phyloP scores from a whole-genome alignment of 2,113 vertebrate species.

The Arothron firmamentum region DNA sequence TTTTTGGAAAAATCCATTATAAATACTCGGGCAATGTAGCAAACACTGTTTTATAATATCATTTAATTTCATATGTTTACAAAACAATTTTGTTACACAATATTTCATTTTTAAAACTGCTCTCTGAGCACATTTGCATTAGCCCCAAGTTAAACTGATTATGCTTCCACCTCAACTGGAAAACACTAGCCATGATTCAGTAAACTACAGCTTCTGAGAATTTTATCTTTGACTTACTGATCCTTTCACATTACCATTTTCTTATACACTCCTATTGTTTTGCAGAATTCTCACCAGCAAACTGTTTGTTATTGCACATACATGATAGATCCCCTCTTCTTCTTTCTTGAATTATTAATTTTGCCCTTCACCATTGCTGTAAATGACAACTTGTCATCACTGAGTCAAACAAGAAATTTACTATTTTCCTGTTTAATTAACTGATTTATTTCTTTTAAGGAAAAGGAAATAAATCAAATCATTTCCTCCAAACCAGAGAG shows the following conservation, averaged over 20 bases:
- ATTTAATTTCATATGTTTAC: not conserved
- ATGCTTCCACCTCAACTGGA: not conserved
- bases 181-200: constrained; percentile 4
- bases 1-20: not conserved
- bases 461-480: no score
- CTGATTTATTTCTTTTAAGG: constrained; percentile 9
- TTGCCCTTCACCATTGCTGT: not conserved
- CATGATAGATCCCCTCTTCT: not conserved
- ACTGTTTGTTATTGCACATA: not conserved
- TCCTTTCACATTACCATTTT: constrained; percentile 48
- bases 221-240: constrained; percentile 20
- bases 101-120: constrained; percentile 21
- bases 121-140: constrained; percentile 16
- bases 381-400: not conserved
- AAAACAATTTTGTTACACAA: not conserved
- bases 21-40: not conserved
- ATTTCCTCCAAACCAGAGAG: constrained; percentile 8
- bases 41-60: not conserved
- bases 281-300: constrained; percentile 31
- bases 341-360: not conserved
- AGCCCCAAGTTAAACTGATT: constrained; percentile 35
- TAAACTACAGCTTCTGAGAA: not conserved
- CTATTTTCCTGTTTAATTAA: constrained; percentile 2
- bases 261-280: constrained; percentile 32
- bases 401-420: constrained; percentile 8